Conservation (phyloP, 2,797 vertebrate species). For the Gila robusta region DNA sequence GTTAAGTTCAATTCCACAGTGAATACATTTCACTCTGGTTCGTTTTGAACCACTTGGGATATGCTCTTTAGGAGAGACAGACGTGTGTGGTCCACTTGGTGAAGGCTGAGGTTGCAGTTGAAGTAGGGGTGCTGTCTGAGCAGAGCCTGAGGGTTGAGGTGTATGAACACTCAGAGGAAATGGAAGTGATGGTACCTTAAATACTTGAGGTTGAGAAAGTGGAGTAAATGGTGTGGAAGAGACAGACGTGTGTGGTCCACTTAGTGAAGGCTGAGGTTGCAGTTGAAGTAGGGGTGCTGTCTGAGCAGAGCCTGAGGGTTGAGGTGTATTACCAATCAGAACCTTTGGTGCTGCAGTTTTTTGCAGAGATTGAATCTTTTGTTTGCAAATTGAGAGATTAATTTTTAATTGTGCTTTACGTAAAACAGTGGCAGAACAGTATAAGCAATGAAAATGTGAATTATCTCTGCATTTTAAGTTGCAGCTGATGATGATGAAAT, state of each 20-base stretch:
- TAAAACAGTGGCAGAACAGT: too few species aligned
- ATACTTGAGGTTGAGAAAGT: neutral
- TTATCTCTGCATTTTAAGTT: too few species aligned
- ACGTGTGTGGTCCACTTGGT: neutral
- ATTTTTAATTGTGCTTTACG: neutral
- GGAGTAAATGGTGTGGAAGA: neutral
- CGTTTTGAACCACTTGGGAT: neutral
- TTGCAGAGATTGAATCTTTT: neutral
- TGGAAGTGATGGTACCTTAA: neutral
- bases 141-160: neutral
- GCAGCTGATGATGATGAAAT: too few species aligned
- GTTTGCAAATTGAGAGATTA: neutral
- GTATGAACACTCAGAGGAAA: neutral
- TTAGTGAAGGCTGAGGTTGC: neutral
- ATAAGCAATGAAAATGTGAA: too few species aligned
- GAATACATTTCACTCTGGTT: neutral
- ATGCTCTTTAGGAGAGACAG: neutral
- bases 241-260: too few species aligned
- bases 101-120: neutral
- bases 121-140: neutral
- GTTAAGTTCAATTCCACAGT: neutral
- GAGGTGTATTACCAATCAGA: neutral
- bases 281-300: neutral
- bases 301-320: neutral
- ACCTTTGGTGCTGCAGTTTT: neutral